phyloP scores from a whole-genome alignment of 2,113 vertebrate species.

The Tylochromis polylepis region DNA sequence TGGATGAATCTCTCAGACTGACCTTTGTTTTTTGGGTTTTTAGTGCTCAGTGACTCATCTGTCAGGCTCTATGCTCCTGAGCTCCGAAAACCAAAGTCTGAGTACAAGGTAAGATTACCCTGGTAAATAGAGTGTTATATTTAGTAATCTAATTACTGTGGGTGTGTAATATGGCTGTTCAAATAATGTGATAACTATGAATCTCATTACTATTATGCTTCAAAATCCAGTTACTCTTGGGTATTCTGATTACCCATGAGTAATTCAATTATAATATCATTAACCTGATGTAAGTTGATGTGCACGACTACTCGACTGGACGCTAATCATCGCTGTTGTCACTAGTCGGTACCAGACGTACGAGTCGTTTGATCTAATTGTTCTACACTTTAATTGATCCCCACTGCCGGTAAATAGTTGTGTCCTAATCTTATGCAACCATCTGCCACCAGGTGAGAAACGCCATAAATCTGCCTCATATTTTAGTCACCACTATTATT shows the following conservation, averaged over 20 bases:
- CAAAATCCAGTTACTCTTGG: not conserved
- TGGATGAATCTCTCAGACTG: not conserved
- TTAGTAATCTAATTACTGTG: not conserved
- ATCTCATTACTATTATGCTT: not conserved
- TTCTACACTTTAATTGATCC: not conserved
- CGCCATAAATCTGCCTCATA: not conserved
- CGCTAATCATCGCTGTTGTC: not conserved
- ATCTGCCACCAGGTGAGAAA: not conserved
- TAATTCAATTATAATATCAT: not conserved
- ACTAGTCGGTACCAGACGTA: not conserved
- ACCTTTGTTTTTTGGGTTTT: not conserved
- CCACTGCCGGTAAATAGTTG: not conserved
- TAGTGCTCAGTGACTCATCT: constrained; percentile 76
- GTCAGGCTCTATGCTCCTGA: constrained; percentile 83
- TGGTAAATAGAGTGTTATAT: not conserved
- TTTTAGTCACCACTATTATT: not conserved
- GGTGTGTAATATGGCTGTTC: not conserved
- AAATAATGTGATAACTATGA: not conserved
- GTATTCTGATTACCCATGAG: not conserved
- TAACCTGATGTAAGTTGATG: not conserved
- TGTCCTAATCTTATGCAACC: not conserved
- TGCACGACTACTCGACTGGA: not conserved
- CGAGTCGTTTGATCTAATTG: not conserved
- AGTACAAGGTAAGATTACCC: constrained; percentile 80
- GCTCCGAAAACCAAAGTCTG: constrained; percentile 83